Conservation (phyloP, 2,113 vertebrate species). For the Australoheros scitulus region DNA sequence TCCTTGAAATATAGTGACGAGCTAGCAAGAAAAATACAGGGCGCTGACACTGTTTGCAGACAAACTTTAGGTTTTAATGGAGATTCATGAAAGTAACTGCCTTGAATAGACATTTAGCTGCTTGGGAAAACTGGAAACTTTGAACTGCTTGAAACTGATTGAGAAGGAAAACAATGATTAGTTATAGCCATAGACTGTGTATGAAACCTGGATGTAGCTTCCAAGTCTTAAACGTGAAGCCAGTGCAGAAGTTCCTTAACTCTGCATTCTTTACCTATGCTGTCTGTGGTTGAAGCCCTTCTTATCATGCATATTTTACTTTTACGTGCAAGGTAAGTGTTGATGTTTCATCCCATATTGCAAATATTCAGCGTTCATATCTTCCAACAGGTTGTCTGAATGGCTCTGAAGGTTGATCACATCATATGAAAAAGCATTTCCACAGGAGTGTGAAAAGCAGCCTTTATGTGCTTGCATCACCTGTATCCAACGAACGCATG, state of each 20-base stretch:
- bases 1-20: neutral
- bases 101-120: too few relatives aligned
- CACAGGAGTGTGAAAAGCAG: constrained; percentile 43
- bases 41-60: neutral
- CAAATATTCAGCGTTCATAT: neutral
- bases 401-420: neutral
- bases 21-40: neutral
- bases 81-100: too few relatives aligned
- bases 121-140: neutral
- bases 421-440: neutral
- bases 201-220: neutral
- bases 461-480: constrained; percentile 28
- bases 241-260: neutral
- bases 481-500: constrained; percentile 38
- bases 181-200: neutral
- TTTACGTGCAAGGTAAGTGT: neutral
- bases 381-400: constrained; percentile 13
- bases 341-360: neutral
- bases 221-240: neutral
- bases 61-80: neutral
- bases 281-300: neutral
- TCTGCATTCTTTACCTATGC: neutral
- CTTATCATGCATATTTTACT: neutral
- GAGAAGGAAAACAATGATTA: too few relatives aligned
- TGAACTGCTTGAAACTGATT: too few relatives aligned